Base-by-base conservation (phyloP, 2,888 invertebrate genomes). In the Suillia variegata region DNA sequence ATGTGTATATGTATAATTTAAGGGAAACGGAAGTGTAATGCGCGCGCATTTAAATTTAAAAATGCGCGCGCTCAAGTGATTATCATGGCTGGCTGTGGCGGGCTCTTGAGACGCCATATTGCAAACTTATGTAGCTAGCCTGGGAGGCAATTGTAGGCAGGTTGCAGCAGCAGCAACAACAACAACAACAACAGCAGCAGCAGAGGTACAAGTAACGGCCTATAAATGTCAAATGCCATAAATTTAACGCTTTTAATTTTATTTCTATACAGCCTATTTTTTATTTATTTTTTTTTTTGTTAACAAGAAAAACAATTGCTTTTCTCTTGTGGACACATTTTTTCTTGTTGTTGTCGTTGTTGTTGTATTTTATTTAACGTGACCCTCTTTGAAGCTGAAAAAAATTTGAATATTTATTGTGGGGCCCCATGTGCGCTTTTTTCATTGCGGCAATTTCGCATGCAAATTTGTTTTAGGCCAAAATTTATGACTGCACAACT, bases 181-280 rank as follows among this genome's bases (percentile, higher is more conserved):
- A n/a, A n/a, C n/a, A n/a, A n/a, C n/a, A n/a, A n/a, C n/a, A n/a
- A n/a, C n/a, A 22, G 20, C 20, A 21, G 3, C 49, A 26, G 24
- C 26, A 38, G 38, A n/a, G 38, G 10, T 38, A n/a, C 38, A 68
- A 70, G 72, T 59, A 69, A 67, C 58, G 61, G 65, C 60, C 61
- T 56, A 56, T 20, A 47, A 47, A 47, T 8, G 21, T 21, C 47
- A 47, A 47, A 47, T 18, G 20, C 21, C 65, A 72, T 75, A 75
- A 75, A 75, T 75, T 66, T 73, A 75, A 75, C 75, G 71, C 75
- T 73, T 71, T 65, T 68, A 62, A 64, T 59, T 64, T 64, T 62
- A 63, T 42, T 50, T 53, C 51, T n/a, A n/a, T n/a, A n/a, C n/a
- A 21, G 56, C 48, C 47, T 21, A n/a, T 6, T 15, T 13, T 13